Base-by-base conservation (phyloP, 2,888 invertebrate species). In the Trisateles emortualis region DNA sequence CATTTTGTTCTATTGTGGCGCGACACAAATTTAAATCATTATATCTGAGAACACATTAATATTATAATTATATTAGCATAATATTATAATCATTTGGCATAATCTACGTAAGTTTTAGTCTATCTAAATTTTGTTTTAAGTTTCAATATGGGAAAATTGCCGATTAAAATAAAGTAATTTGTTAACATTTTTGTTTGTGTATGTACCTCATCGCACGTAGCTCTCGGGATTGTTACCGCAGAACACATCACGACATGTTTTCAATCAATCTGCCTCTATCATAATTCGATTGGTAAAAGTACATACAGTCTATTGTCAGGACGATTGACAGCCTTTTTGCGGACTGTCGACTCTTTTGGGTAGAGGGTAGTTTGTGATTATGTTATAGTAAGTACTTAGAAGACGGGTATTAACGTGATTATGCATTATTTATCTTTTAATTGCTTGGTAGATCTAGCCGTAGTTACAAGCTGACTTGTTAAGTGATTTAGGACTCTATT, bases 1-100 rank as follows among this genome's bases (percentile, higher is more conserved):
- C 29, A 26, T 67, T 52, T 44, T 14, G 39, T 26, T 48, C 22
- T 17, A 44, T 40, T 53, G 52, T 59, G 48, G 54, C 6, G 32
- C 3, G 8, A 29, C 10, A 3, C 29, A 10, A 10, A 29, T 29
- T 22, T 22, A 22, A 3, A 22, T 2, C 22, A 3, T 2, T 22
- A 3, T 2, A 22, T 22, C 22, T 22, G 22, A 22, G 22, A 22
- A 2, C 22, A 22, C 22, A 22, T 22, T 2, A 22, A 22, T 22
- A 22, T 22, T 22, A 3, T 3, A 22, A 22, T n/a, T n/a, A n/a
- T 22, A 22, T 22, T 22, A 3, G 5, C 22, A 22, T 22, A 5
- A n/a, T n/a, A n/a, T n/a, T n/a, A n/a, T n/a, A n/a, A n/a, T n/a
- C n/a, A n/a, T n/a, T n/a, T n/a, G n/a, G n/a, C n/a, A n/a, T n/a